phyloP scores from a whole-genome alignment of 2,888 invertebrate species.

The Polyommatus iphigenia region DNA sequence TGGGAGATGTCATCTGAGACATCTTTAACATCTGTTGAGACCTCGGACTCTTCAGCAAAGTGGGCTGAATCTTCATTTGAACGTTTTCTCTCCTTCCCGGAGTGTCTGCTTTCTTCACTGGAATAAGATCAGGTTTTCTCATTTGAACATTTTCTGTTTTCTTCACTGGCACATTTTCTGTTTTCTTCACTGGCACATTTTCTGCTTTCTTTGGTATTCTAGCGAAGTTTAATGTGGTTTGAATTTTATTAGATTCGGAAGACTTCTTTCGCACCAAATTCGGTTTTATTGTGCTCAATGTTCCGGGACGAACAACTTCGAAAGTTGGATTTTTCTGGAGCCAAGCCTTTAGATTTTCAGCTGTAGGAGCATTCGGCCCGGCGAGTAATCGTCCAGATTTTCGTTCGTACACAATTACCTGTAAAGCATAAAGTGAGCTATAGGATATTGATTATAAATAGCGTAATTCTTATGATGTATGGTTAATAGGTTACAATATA shows the following conservation, averaged over 20 bases:
- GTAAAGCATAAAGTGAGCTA: constrained; percentile 42
- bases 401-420: constrained; percentile 91
- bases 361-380: constrained; percentile 91
- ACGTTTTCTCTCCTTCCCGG: not conserved
- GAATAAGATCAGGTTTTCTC: constrained; percentile 4
- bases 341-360: constrained; percentile 89
- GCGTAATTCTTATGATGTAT: not conserved
- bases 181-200: constrained; percentile 50
- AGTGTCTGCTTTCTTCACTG: constrained; percentile 32
- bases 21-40: constrained; percentile 32
- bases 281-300: constrained; percentile 70
- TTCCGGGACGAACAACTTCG: constrained; percentile 88
- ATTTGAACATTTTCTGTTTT: constrained; percentile 46
- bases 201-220: constrained; percentile 60
- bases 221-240: constrained; percentile 75
- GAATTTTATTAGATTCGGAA: constrained; percentile 61
- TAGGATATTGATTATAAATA: not conserved
- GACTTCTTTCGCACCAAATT: constrained; percentile 58
- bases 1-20: constrained; percentile 1
- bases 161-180: constrained; percentile 48
- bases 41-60: constrained; percentile 34
- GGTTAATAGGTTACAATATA: not conserved
- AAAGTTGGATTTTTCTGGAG: constrained; percentile 92
- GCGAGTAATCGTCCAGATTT: constrained; percentile 86
- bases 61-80: constrained; percentile 48